A percentile compares a stretch with the other conserved stretches of the same genome.
phyloP scores from a whole-genome alignment of 2,888 invertebrate species.

The Calameuta idolon region DNA sequence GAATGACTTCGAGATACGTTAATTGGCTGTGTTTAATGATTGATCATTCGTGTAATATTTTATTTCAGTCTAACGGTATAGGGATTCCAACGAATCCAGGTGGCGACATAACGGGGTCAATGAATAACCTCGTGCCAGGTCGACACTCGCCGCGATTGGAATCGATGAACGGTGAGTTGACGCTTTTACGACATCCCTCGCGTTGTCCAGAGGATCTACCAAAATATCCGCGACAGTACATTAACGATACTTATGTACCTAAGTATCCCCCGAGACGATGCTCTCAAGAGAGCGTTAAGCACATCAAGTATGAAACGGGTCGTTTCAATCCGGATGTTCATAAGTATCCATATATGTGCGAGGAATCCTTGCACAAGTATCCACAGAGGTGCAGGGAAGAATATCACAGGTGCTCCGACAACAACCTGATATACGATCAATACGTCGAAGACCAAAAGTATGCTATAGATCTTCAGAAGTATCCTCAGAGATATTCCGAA shows the following conservation, averaged over 20 bases:
- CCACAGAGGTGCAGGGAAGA: slow-evolving; percentile 62
- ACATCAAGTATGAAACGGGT: slow-evolving; percentile 32
- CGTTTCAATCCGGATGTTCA: slow-evolving; percentile 44
- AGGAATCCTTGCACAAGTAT: slow-evolving; percentile 60
- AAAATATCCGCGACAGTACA: slow-evolving; percentile 51
- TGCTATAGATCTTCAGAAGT: slow-evolving; percentile 45
- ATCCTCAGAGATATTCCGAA: slow-evolving; percentile 55
- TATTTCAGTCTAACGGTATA: slow-evolving; percentile 48
- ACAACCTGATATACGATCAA: slow-evolving; percentile 54
- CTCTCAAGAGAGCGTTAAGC: slow-evolving; percentile 49
- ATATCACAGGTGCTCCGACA: slow-evolving; percentile 62
- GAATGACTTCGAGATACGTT: background rate
- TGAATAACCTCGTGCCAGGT: slow-evolving; percentile 60
- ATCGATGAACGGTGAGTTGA: slow-evolving; percentile 65
- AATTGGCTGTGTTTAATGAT: background rate
- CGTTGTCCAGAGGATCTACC: slow-evolving; percentile 49
- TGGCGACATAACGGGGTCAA: slow-evolving; percentile 60
- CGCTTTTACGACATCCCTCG: slow-evolving; percentile 46
- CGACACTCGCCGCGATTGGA: slow-evolving; percentile 60
- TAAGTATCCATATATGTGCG: slow-evolving; percentile 59
- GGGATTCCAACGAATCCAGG: slow-evolving; percentile 47
- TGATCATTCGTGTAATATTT: background rate
- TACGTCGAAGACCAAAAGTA: slow-evolving; percentile 50
- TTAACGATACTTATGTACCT: slow-evolving; percentile 45
- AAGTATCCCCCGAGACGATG: slow-evolving; percentile 47